A percentile compares a stretch with the other conserved stretches of the same genome.
Conservation (phyloP, 37 sponge, comb jelly and placozoan genomes). For the Oscarella lobularis region DNA sequence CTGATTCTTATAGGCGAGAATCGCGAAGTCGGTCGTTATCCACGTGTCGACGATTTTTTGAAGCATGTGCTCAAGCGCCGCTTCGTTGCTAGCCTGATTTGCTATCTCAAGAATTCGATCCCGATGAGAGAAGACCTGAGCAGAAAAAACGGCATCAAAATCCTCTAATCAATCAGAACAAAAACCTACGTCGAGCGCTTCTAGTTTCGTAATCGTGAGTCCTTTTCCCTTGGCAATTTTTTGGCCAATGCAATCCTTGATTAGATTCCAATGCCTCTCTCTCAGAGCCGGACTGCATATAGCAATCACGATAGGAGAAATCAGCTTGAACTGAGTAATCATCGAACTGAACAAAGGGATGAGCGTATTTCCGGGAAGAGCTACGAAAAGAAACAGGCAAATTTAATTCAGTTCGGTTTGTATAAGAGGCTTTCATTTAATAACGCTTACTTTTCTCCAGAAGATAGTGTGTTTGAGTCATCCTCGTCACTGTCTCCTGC, state of each 20-base stretch:
- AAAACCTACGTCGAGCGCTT: not conserved
- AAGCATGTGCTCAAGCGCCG: not conserved
- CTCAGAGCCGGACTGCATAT: not conserved
- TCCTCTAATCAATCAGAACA: not conserved
- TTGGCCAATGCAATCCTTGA: not conserved
- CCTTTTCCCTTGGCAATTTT: not conserved
- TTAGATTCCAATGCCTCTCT: not conserved
- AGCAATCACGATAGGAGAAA: not conserved
- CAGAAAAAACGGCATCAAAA: not conserved
- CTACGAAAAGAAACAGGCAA: no score
- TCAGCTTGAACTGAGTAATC: not conserved
- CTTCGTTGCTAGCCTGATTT: not conserved
- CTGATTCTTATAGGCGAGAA: conserved; percentile 1
- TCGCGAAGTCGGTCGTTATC: not conserved
- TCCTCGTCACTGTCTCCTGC: not conserved
- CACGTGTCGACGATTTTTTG: not conserved
- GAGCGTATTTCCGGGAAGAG: not conserved
- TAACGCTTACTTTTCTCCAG: not conserved
- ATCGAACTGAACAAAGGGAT: not conserved
- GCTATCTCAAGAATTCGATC: not conserved
- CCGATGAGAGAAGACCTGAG: not conserved
- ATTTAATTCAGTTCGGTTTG: no score
- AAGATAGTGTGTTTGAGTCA: not conserved
- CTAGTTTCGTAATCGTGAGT: not conserved
- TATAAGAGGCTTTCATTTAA: no score